Evolutionary conservation across 2,888 invertebrate genomes (phyloP).

Genomic region (Xestia c-nigrum): DNA sequence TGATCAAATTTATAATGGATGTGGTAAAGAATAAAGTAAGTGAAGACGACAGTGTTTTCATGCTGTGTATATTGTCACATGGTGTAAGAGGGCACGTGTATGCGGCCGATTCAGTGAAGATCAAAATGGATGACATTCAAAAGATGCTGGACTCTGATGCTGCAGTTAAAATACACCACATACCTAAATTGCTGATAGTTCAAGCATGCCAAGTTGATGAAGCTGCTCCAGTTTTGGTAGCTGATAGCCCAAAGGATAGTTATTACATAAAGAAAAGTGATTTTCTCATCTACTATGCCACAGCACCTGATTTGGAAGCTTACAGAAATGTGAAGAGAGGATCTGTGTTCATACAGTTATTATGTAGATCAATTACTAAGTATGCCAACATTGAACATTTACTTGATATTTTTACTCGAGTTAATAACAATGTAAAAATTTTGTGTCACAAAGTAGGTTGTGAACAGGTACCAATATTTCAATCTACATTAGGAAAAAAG

Average conservation of each 20-base stretch:
- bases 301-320: conserved; percentile 85
- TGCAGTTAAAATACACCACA: conserved; percentile 74
- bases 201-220: conserved; percentile 86
- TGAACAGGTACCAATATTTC: conserved; percentile 82
- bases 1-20: conserved; percentile 78
- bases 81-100: conserved; percentile 84
- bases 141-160: conserved; percentile 81
- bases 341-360: conserved; percentile 84
- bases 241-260: conserved; percentile 76
- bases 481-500: conserved; percentile 82
- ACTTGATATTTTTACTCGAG: conserved; percentile 83
- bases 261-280: conserved; percentile 79
- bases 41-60: conserved; percentile 82
- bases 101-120: conserved; percentile 84
- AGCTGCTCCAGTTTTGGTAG: conserved; percentile 70
- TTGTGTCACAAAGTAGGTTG: conserved; percentile 72
- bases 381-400: conserved; percentile 77
- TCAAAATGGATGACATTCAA: conserved; percentile 84
- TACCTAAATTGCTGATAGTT: conserved; percentile 84
- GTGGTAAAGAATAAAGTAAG: conserved; percentile 75
- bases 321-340: conserved; percentile 80
- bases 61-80: conserved; percentile 86
- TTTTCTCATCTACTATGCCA: conserved; percentile 85
- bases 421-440: conserved; percentile 76
- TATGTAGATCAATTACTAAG: conserved; percentile 77